A percentile compares a stretch with the other conserved stretches of the same genome.
Conservation (phyloP, 2,797 vertebrate genomes). For the Gobionotothen gibberifrons region DNA sequence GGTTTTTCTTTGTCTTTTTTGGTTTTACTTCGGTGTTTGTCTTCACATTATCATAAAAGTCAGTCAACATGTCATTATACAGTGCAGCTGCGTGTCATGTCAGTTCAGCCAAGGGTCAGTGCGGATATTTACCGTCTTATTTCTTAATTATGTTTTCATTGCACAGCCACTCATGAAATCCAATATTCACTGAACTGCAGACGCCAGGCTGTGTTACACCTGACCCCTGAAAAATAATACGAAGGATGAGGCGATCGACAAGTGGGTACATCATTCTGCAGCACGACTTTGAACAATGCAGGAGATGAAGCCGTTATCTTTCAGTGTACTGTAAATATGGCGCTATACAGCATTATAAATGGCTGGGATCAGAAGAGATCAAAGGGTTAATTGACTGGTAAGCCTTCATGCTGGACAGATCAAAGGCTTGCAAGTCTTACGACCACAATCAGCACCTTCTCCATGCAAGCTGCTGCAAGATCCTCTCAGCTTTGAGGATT, state of each 20-base stretch:
- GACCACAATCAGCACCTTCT: conserved; percentile 64
- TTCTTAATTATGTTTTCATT: conserved; percentile 66
- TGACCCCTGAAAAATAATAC: conserved; percentile 46
- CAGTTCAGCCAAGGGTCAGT: conserved; percentile 61
- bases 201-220: conserved; percentile 34
- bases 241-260: conserved; percentile 14
- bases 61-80: conserved; percentile 61
- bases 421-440: conserved; percentile 50
- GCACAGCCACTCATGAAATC: conserved; percentile 65
- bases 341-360: conserved; percentile 18
- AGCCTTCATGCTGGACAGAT: conserved; percentile 59
- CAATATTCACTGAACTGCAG: conserved; percentile 16
- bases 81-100: conserved; percentile 38
- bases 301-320: conserved; percentile 25
- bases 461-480: conserved; percentile 9
- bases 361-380: conserved; percentile 49
- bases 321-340: conserved; percentile 15
- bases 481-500: conserved; percentile 32
- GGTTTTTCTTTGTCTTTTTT: conserved; percentile 1
- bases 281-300: conserved; percentile 33
- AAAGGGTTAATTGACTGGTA: conserved; percentile 69
- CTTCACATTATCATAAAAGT: conserved; percentile 42
- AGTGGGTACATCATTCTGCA: conserved; percentile 32
- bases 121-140: conserved; percentile 60
- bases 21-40: conserved; percentile 23